Conservation (phyloP, 2,888 invertebrate species). For the Lycia hirtaria region DNA sequence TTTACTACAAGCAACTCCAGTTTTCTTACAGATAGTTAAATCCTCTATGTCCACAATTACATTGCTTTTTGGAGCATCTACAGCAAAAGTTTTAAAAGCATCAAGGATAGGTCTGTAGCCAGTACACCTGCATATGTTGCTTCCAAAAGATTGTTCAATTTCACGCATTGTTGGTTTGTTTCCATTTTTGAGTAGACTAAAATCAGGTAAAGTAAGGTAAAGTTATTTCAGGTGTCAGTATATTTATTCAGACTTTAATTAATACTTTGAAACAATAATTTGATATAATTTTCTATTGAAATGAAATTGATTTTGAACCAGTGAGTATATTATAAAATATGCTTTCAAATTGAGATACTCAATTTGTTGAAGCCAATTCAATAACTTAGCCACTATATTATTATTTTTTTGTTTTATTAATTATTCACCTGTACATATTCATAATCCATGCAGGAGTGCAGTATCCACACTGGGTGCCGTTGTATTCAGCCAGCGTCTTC, state of each 20-base stretch:
- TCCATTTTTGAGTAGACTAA: constrained; percentile 55
- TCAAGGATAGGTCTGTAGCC: constrained; percentile 91
- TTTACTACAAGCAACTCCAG: constrained; percentile 26
- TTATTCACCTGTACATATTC: constrained; percentile 70
- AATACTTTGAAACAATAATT: too few relatives aligned
- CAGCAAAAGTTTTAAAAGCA: constrained; percentile 89
- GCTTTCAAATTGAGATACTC: too few relatives aligned
- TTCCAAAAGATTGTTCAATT: constrained; percentile 89
- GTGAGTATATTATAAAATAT: too few relatives aligned
- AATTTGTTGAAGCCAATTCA: too few relatives aligned
- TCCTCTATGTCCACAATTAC: constrained; percentile 70
- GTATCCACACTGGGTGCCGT: constrained; percentile 89
- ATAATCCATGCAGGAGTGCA: constrained; percentile 80
- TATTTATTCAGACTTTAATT: too few relatives aligned
- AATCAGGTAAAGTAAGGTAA: constrained; percentile 33
- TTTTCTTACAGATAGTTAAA: constrained; percentile 48
- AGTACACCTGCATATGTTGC: constrained; percentile 91
- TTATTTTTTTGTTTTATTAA: too few relatives aligned
- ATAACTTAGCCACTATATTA: too few relatives aligned
- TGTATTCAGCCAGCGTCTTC: constrained; percentile 82
- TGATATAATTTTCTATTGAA: too few relatives aligned
- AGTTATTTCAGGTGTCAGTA: too few relatives aligned
- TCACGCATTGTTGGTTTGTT: constrained; percentile 85
- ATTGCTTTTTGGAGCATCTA: constrained; percentile 62
- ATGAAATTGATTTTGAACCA: too few relatives aligned